phyloP scores from a whole-genome alignment of 2,797 vertebrate genomes.

The Oceanodroma leucorhoa region DNA sequence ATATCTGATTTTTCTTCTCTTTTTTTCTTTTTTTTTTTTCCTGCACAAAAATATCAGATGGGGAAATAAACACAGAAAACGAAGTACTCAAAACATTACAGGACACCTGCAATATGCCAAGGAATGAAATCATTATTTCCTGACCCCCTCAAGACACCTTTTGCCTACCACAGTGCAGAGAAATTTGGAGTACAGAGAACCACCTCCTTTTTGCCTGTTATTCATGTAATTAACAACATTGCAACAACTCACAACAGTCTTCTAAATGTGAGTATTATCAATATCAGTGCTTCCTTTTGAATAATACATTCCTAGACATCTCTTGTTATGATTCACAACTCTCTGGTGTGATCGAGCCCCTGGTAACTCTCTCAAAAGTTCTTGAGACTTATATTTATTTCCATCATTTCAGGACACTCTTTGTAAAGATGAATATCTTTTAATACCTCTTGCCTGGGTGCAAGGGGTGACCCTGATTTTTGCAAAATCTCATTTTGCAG shows the following conservation, averaged over 20 bases:
- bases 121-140: background rate
- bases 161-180: background rate
- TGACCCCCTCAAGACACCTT: background rate
- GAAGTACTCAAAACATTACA: background rate
- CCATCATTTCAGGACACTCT: constrained; percentile 14
- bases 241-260: background rate
- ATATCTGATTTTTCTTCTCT: background rate
- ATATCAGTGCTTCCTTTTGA: background rate
- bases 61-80: background rate
- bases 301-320: background rate
- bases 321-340: background rate
- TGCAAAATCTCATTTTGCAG: constrained; percentile 51
- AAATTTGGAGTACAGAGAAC: background rate
- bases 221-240: background rate
- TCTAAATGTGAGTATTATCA: background rate
- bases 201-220: background rate
- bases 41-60: background rate
- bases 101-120: background rate
- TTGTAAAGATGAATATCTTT: constrained; percentile 44
- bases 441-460: constrained; percentile 31
- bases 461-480: constrained; percentile 15
- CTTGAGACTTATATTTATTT: constrained; percentile 17
- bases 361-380: constrained; percentile 23
- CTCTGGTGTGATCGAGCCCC: background rate
- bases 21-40: background rate